Percentiles rank a stretch among this genome's conserved stretches.
Conservation (phyloP, 2,797 vertebrate species). For the Rhodeus uyekii region DNA sequence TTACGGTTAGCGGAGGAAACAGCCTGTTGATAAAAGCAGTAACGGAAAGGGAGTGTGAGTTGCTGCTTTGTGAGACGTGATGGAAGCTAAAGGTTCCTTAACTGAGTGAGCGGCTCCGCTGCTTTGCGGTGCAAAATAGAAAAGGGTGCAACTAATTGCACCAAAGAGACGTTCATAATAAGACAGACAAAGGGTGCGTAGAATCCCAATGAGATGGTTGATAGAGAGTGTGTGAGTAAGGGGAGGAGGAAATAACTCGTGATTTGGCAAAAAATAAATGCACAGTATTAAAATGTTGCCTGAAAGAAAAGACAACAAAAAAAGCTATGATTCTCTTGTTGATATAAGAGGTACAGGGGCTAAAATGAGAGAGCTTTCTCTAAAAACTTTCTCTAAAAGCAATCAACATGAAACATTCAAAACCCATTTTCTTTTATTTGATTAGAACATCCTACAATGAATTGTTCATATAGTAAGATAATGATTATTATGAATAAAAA, state of each 20-base stretch:
- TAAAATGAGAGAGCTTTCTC: neutral
- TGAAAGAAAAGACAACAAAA: neutral
- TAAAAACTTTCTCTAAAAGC: neutral
- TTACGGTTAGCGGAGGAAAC: conserved; percentile 49
- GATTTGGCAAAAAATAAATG: neutral
- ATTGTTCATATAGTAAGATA: neutral
- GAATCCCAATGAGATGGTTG: conserved; percentile 52
- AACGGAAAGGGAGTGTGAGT: conserved; percentile 44
- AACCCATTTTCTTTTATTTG: neutral
- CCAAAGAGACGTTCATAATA: conserved; percentile 58
- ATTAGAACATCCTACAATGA: neutral
- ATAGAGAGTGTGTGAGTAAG: neutral
- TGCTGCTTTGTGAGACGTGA: conserved; percentile 42
- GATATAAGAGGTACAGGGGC: neutral
- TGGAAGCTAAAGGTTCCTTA: conserved; percentile 52
- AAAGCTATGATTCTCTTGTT: neutral
- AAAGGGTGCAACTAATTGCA: conserved; percentile 49
- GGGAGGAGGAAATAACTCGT: neutral
- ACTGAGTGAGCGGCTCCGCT: conserved; percentile 33
- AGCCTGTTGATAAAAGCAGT: conserved; percentile 64
- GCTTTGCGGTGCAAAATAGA: conserved; percentile 46
- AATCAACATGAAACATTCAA: neutral
- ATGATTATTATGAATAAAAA: neutral
- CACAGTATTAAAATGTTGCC: neutral
- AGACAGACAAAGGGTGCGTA: conserved; percentile 46